Evolutionary conservation across 2,888 invertebrate species (phyloP), one percentile per base, ranked within the genome.

Genomic region (Mythimna vitellina): DNA sequence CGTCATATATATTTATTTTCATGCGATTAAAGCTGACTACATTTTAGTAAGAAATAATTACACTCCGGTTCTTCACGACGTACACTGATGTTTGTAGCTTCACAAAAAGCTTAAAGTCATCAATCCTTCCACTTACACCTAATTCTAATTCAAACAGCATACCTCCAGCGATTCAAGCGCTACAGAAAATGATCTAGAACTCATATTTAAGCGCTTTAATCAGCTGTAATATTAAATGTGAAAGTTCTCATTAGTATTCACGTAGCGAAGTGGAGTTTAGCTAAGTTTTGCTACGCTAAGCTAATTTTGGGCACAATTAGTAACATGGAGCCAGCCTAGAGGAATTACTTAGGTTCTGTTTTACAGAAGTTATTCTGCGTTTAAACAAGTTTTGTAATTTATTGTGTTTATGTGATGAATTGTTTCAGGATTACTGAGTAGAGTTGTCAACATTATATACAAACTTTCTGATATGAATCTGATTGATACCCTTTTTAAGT

Each of bases 241-340:
- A 66, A 46, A 74, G 62, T 46, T 53, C 61, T 73, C 67, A 65
- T 82, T 84, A 69, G 65, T 78, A 82, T 82, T 74, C 84, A 58
- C 35, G 56, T 25, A n/a, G 17, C 61, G 58, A 9, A 32, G 67
- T 65, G 56, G 71, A 82, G 84, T 81, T 81, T 75, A 73, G 53
- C 65, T 58, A 65, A 81, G 62, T 76, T 76, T 57, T 58, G 63
- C 74, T 67, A 54, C 38, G 56, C 63, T 73, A 60, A 81, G 58
- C 77, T 58, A 78, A 84, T 78, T 82, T 81, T 25, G 38, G 54
- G 69, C 61, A 56, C 63, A 82, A 84, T 84, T 81, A 73, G 62
- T 9, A 60, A 12, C 56, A 20, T 20, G 38, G 42, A 68, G n/a
- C 56, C 63, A 64, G 60, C 68, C 76, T 68, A 61, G 75, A 29